These are phyloP conservation scores for Apocheima hispidaria DNA, from an alignment of 2,888 invertebrate species.

Conservation along the genomic window DNA sequence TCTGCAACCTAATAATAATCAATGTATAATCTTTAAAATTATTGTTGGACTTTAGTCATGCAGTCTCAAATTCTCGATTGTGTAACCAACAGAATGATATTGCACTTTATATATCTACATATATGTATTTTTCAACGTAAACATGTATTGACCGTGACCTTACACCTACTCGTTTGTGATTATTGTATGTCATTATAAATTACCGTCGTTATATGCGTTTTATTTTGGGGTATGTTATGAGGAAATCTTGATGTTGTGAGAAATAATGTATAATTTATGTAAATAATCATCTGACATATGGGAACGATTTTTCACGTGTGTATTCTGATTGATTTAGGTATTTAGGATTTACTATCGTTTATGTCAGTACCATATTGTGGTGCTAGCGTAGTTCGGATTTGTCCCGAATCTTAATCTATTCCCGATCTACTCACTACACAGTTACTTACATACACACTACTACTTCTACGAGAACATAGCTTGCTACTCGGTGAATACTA, in stretches of 20 bases:
- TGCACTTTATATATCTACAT: not conserved
- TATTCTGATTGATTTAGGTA: not conserved
- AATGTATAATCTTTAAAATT: not conserved
- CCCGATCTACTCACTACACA: too few species aligned
- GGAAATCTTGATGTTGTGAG: slow-evolving; percentile 14
- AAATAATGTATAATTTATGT: slow-evolving; percentile 9
- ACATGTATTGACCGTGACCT: slow-evolving; percentile 28
- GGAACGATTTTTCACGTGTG: slow-evolving; percentile 22
- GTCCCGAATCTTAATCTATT: too few species aligned
- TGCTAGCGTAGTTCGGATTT: not conserved
- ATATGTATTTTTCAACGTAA: slow-evolving; percentile 19
- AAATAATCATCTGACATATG: slow-evolving; percentile 7
- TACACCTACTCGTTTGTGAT: slow-evolving; percentile 21
- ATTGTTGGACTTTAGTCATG: not conserved
- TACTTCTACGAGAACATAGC: too few species aligned
- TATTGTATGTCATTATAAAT: slow-evolving; percentile 19
- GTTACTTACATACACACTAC: too few species aligned
- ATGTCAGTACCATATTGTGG: slow-evolving; percentile 3
- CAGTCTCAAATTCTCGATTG: not conserved
- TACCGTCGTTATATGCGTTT: slow-evolving; percentile 24
- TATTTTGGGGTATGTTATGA: slow-evolving; percentile 17
- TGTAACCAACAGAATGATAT: not conserved
- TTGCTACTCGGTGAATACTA: too few species aligned
- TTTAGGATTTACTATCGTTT: slow-evolving; percentile 6
- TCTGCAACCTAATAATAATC: too few species aligned